Conservation (phyloP, 2,797 vertebrate genomes). For the Synaphobranchus kaupii region DNA sequence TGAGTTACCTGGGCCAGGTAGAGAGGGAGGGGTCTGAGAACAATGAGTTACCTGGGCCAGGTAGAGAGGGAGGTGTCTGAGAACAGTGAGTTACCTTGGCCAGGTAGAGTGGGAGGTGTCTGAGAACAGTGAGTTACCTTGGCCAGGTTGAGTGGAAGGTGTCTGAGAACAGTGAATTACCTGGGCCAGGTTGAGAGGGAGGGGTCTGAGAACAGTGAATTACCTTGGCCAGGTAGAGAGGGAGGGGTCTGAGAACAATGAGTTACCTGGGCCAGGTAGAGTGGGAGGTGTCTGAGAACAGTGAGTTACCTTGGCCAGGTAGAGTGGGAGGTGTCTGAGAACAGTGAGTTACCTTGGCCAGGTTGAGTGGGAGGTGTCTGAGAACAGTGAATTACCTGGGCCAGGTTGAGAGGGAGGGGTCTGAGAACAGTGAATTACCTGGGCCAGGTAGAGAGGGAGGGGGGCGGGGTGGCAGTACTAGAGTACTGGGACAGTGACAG, state of each 20-base stretch:
- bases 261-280: constrained; percentile 56
- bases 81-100: constrained; percentile 86
- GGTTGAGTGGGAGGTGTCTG: constrained; percentile 80
- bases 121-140: constrained; percentile 90
- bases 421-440: constrained; percentile 91
- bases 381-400: constrained; percentile 87
- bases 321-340: constrained; percentile 87
- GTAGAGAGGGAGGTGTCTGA: constrained; percentile 83
- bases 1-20: constrained; percentile 67
- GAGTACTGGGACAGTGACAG: neutral
- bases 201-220: constrained; percentile 97
- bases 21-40: constrained; percentile 89
- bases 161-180: constrained; percentile 95
- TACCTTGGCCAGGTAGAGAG: neutral
- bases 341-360: constrained; percentile 81
- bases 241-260: constrained; percentile 97
- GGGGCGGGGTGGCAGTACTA: neutral
- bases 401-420: constrained; percentile 75
- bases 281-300: constrained; percentile 92
- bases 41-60: constrained; percentile 78
- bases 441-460: neutral
- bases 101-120: constrained; percentile 78
- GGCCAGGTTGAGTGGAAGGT: constrained; percentile 70
- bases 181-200: constrained; percentile 57
- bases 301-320: constrained; percentile 72